Conservation (phyloP, 2,113 vertebrate species). For the Onychorhynchus coronatus region DNA sequence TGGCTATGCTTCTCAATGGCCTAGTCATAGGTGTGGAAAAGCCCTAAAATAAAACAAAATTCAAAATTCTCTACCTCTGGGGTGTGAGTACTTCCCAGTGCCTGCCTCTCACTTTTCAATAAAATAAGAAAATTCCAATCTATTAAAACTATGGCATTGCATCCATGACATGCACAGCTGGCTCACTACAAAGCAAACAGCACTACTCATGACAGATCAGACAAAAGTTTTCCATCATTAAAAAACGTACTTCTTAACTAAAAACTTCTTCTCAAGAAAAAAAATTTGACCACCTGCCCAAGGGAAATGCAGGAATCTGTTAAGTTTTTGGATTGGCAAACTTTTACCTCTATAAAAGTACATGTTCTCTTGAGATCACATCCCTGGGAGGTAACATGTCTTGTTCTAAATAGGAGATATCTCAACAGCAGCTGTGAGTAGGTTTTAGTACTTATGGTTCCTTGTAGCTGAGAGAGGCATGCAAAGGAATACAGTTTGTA, state of each 20-base stretch:
- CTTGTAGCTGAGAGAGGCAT: background rate
- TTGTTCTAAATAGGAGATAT: background rate
- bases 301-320: background rate
- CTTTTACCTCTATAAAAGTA: background rate
- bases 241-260: background rate
- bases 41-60: background rate
- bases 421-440: background rate
- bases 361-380: background rate
- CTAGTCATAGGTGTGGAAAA: background rate
- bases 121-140: background rate
- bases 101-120: background rate
- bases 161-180: background rate
- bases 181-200: background rate
- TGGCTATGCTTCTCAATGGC: background rate
- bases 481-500: background rate
- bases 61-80: background rate
- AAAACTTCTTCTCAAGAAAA: background rate
- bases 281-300: rapidly evolving
- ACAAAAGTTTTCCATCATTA: background rate
- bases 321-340: background rate
- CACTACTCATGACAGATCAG: background rate
- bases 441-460: background rate
- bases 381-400: background rate
- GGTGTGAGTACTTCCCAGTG: background rate
- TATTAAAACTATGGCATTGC: background rate